Percentiles rank a stretch among this genome's conserved stretches.
Conservation (phyloP, 1,140 invertebrate genomes). For the Zeugodacus cucurbitae region DNA sequence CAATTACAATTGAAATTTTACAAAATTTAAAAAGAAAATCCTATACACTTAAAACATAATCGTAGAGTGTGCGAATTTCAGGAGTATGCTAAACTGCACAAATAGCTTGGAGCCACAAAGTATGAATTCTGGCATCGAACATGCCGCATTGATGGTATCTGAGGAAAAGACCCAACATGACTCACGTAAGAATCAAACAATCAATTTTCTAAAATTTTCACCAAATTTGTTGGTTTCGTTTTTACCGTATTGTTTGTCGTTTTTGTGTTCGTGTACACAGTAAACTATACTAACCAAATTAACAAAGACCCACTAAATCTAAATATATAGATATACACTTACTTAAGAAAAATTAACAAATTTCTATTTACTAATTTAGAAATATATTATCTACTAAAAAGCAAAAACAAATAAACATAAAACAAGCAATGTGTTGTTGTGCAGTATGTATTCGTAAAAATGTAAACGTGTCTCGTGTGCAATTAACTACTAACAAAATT, state of each 20-base stretch:
- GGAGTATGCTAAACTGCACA: slow-evolving; percentile 86
- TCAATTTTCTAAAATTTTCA: slow-evolving; percentile 31
- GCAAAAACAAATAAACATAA: not conserved
- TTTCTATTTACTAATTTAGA: not conserved
- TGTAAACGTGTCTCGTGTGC: slow-evolving; percentile 8
- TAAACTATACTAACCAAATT: not conserved
- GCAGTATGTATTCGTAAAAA: not conserved
- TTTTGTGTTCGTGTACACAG: slow-evolving; percentile 6
- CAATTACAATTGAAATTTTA: slow-evolving; percentile 39
- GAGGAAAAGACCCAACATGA: slow-evolving; percentile 83
- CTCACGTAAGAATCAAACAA: slow-evolving; percentile 76
- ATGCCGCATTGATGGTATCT: slow-evolving; percentile 79
- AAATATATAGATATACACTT: not conserved
- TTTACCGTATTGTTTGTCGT: slow-evolving; percentile 25
- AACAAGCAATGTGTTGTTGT: slow-evolving; percentile 17
- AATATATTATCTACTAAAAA: not conserved
- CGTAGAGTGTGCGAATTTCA: slow-evolving; percentile 75
- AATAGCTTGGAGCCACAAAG: slow-evolving; percentile 82
- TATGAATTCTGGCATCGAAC: slow-evolving; percentile 74
- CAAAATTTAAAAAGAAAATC: slow-evolving; percentile 50
- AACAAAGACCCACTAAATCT: not conserved
- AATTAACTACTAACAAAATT: slow-evolving; percentile 6
- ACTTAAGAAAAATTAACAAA: not conserved
- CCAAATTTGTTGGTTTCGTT: not conserved
- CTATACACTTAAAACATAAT: slow-evolving; percentile 68